Evolutionary conservation across 2,797 vertebrate genomes (phyloP), one percentile per base, ranked within the genome.

Genomic region (Lutjanus campechanus): DNA sequence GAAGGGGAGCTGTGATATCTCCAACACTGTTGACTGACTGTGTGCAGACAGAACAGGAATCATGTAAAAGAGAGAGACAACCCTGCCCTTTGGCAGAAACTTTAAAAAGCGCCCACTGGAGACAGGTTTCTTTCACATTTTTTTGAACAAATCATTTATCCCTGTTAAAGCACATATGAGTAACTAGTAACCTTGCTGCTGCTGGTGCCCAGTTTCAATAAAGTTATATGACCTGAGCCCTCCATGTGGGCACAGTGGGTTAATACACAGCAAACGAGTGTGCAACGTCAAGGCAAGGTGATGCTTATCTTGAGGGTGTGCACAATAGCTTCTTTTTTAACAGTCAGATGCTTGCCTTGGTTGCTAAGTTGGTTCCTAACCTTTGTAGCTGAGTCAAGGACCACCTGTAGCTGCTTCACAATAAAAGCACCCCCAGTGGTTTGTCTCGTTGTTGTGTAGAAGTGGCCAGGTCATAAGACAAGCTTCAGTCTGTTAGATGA

Each of bases 1-100:
- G 22, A 69, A 73, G 59, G 61, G 15, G 8, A 69, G 67, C 71
- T 60, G 1, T 47, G 36, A 29, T 67, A 19, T 55, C 56, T 63
- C 58, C 0, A 36, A 19, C 22, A 9, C 0, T 56, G 65, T 44
- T 69, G 73, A 77, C 58, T 73, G 55, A 62, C 53, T 76, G 65
- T 13, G 50, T 66, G 64, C 41, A 66, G 61, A 82, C 47, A 58
- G 25, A 77, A 65, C 62, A 58, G 56, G 72, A 75, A 41, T 73
- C 49, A 53, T n/a, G 54, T 69, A 51, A 59, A 63, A 17, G 53
- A 81, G 11, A 50, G 49, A 77, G 55, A 76, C 36, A 84, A 49
- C 22, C 29, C 20, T 46, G 49, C 62, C 43, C 66, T 82, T 65
- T 74, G 50, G 54, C 77, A 76, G n/a, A 65, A 69, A 19, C 61